A percentile compares a stretch with the other conserved stretches of the same genome.
Evolutionary conservation across 2,113 vertebrate species (phyloP).

Genomic region (Athene noctua): DNA sequence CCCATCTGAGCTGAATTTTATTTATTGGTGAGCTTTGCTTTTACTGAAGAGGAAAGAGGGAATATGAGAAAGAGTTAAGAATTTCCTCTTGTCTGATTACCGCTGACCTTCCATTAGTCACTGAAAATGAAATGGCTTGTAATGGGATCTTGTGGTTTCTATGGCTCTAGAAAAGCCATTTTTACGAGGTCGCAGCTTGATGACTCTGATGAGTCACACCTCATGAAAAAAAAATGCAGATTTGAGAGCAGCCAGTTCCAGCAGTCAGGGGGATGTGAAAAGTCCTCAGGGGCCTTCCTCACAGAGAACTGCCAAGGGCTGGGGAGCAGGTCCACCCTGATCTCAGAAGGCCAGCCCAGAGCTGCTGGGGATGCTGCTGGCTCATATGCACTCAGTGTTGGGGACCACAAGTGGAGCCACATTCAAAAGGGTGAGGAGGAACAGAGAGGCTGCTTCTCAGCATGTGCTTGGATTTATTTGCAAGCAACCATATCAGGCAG

Average conservation of each 20-base stretch:
- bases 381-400: rapidly evolving
- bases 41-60: background rate
- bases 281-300: background rate
- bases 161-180: constrained; percentile 36
- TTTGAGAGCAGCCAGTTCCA: background rate
- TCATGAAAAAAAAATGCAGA: background rate
- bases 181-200: constrained; percentile 16
- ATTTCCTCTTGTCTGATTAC: constrained; percentile 23
- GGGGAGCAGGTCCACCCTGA: background rate
- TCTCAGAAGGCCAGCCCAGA: background rate
- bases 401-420: background rate
- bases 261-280: rapidly evolving
- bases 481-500: background rate
- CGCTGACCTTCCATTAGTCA: constrained; percentile 30
- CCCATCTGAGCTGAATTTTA: background rate
- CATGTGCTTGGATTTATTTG: background rate
- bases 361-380: background rate
- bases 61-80: constrained; percentile 54
- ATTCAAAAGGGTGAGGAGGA: background rate
- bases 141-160: constrained; percentile 46
- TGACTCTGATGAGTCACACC: constrained; percentile 25
- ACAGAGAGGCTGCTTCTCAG: background rate
- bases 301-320: background rate
- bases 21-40: background rate
- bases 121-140: background rate